These are phyloP conservation scores for Hipparchia semele DNA, from an alignment of 2,888 invertebrate species.

Conservation along the genomic window DNA sequence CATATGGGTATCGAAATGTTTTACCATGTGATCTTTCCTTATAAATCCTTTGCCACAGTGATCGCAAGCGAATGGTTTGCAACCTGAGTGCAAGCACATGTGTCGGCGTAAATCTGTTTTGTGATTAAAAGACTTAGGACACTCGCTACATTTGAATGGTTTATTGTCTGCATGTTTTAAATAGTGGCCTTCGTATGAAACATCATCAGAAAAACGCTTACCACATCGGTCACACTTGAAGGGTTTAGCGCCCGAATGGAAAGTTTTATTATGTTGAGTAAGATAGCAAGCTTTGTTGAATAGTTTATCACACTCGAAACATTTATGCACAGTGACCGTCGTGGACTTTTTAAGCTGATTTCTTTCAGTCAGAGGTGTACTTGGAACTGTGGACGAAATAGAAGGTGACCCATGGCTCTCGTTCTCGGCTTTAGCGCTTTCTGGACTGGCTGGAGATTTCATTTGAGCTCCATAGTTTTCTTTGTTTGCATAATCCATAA, in stretches of 20 bases:
- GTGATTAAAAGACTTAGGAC: constrained; percentile 95
- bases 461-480: constrained; percentile 77
- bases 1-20: constrained; percentile 91
- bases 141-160: constrained; percentile 92
- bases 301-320: constrained; percentile 91
- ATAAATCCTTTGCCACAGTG: constrained; percentile 94
- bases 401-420: constrained; percentile 63
- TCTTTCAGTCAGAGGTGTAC: constrained; percentile 71
- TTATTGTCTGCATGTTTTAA: constrained; percentile 91
- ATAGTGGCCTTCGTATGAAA: constrained; percentile 88
- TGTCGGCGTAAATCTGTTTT: constrained; percentile 94
- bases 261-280: constrained; percentile 95
- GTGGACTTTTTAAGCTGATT: constrained; percentile 67
- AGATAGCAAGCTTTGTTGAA: constrained; percentile 94
- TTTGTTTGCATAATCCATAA: constrained; percentile 80
- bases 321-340: constrained; percentile 82
- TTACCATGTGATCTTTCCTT: constrained; percentile 95
- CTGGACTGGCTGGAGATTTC: constrained; percentile 78
- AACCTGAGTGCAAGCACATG: constrained; percentile 93
- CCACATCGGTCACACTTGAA: constrained; percentile 94
- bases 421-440: constrained; percentile 72
- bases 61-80: constrained; percentile 91
- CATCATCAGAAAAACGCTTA: constrained; percentile 90
- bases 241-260: constrained; percentile 93
- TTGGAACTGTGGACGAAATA: constrained; percentile 69